Evolutionary conservation across 1,140 invertebrate species (phyloP), one percentile per base, ranked within the genome.

Genomic region (Babylonia areolata): DNA sequence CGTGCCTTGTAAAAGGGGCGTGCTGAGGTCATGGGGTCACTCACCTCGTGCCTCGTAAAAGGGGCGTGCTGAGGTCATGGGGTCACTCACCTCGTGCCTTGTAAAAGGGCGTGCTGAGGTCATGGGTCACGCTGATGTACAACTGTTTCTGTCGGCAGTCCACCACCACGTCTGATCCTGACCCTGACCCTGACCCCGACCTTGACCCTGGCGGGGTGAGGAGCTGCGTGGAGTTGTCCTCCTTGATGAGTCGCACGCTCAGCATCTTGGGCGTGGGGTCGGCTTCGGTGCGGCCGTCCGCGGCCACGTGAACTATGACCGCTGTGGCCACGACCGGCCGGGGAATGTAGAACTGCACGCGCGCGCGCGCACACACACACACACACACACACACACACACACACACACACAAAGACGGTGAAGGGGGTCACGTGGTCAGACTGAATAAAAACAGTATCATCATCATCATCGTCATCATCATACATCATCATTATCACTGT

Each of bases 241-340:
- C 80, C 35, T 81, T 86, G 17, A 91, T 87, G 64, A 91, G 81
- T 46, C 85, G 83, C 17, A 91, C 86, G 39, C 81, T 82, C 3
- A 92, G 28, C 23, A 51, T 83, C 85, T 89, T 89, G 42, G 78
- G 78, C 23, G 88, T 81, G 35, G 84, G 85, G 64, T 85, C 86
- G 64, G 75, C 64, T 12, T 87, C 79, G 1, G 85, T 89, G 3
- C 86, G 86, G 28, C 91, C 89, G 81, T 92, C 93, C 0, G 93
- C 89, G 3, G 86, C 91, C 12, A 93, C 82, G 84, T 93, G 88
- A 20, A 91, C 85, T n/a, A 92, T 88, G 1, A 92, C 90, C 5
- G 84, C 88, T 17, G 88, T 87, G 12, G 89, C 91, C 71, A 92
- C 89, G 5, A 89, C 91, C 11, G 91, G 88, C 35, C 85, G 86